phyloP scores from a whole-genome alignment of 2,888 invertebrate genomes.

The Sphinx pinastri region DNA sequence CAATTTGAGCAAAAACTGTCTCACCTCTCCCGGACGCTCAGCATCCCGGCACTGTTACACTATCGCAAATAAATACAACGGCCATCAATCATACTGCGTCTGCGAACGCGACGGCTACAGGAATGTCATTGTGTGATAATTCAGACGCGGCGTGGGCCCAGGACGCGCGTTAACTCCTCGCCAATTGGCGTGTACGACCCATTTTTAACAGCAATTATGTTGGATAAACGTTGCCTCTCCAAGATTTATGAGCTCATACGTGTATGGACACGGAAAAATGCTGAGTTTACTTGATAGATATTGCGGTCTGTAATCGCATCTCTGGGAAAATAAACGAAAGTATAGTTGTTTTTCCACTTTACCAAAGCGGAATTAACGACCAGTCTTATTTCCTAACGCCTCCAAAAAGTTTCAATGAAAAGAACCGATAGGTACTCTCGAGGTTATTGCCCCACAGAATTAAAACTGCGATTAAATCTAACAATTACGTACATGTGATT shows the following conservation, averaged over 20 bases:
- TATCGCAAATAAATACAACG: constrained; percentile 3
- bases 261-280: neutral
- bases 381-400: too few species aligned
- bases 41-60: constrained; percentile 18
- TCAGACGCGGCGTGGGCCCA: constrained; percentile 44
- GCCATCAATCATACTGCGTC: constrained; percentile 26
- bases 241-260: neutral
- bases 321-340: too few species aligned
- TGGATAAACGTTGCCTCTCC: neutral
- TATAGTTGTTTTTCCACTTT: too few species aligned
- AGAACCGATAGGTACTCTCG: too few species aligned
- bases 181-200: constrained; percentile 29
- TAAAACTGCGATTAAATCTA: too few species aligned
- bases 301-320: too few species aligned
- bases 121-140: constrained; percentile 64
- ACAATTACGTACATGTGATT: too few species aligned
- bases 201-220: neutral
- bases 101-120: constrained; percentile 32
- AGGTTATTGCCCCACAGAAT: too few species aligned
- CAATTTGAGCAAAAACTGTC: neutral
- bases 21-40: constrained; percentile 18
- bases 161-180: constrained; percentile 41
- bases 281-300: too few species aligned
- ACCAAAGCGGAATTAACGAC: too few species aligned
- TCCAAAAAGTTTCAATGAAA: too few species aligned